Evolutionary conservation across 2,113 vertebrate species (phyloP).

Genomic region (Crotalus tigris): DNA sequence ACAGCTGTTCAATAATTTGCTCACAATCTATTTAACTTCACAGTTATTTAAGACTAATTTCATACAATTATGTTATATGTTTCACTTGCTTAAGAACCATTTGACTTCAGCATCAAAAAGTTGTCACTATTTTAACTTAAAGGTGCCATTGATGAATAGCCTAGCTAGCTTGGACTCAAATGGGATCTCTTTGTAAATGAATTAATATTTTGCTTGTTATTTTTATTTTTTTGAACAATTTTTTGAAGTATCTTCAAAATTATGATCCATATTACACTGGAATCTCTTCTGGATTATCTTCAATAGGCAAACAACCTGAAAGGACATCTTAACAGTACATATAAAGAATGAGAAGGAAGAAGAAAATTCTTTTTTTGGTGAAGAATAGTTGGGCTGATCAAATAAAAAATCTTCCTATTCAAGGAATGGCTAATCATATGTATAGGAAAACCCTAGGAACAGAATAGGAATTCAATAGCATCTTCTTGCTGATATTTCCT

Average conservation of each 20-base stretch:
- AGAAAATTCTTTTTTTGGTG: not conserved
- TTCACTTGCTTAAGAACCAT: not conserved
- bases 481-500: not conserved
- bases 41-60: not conserved
- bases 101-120: not conserved
- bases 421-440: not conserved
- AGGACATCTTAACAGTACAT: not conserved
- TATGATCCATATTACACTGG: not conserved
- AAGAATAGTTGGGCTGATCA: not conserved
- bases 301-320: not conserved
- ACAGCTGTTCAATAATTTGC: not conserved
- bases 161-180: not conserved
- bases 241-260: not conserved
- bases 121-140: not conserved
- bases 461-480: not conserved
- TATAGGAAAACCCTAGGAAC: not conserved
- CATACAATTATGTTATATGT: not conserved
- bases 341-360: not conserved
- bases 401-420: not conserved
- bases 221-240: not conserved
- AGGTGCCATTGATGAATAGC: not conserved
- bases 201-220: not conserved
- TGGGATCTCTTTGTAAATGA: not conserved
- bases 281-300: not conserved
- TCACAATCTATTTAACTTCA: not conserved